Conservation (phyloP, 2,113 vertebrate species). For the Myocastor coypus region DNA sequence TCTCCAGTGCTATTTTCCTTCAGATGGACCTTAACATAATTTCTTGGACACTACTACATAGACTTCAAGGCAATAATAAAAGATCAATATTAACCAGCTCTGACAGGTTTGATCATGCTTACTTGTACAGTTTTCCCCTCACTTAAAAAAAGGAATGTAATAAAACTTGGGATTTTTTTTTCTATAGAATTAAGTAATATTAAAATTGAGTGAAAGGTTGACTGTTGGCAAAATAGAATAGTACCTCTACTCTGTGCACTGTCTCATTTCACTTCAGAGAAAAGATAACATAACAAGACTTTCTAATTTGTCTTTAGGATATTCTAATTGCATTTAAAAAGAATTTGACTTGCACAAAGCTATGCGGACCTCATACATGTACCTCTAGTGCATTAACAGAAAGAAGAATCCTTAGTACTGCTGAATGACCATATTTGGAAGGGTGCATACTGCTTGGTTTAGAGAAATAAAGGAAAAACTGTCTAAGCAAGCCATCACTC, state of each 20-base stretch:
- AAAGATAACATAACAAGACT: slow-evolving; percentile 51
- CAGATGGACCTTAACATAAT: slow-evolving; percentile 86
- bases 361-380: slow-evolving; percentile 39
- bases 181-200: slow-evolving; percentile 89
- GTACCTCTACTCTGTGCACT: slow-evolving; percentile 72
- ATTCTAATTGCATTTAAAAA: slow-evolving; percentile 59
- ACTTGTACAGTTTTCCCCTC: slow-evolving; percentile 85
- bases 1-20: slow-evolving; percentile 86
- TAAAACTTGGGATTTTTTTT: slow-evolving; percentile 83
- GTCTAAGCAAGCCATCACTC: slow-evolving; percentile 59
- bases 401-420: slow-evolving; percentile 56
- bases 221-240: slow-evolving; percentile 84
- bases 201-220: slow-evolving; percentile 88
- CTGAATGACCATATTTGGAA: slow-evolving; percentile 55
- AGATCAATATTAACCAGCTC: slow-evolving; percentile 88
- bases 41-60: slow-evolving; percentile 85
- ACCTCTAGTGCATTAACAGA: slow-evolving; percentile 62
- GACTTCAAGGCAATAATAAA: slow-evolving; percentile 89
- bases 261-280: slow-evolving; percentile 73
- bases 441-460: slow-evolving; percentile 49
- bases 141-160: slow-evolving; percentile 87
- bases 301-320: slow-evolving; percentile 62
- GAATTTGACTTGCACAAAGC: slow-evolving; percentile 47
- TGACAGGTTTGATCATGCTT: slow-evolving; percentile 88
- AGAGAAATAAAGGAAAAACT: slow-evolving; percentile 68